Evolutionary conservation across 2,797 vertebrate genomes (phyloP), one percentile per base, ranked within the genome.

Genomic region (Molossus alvarezi): DNA sequence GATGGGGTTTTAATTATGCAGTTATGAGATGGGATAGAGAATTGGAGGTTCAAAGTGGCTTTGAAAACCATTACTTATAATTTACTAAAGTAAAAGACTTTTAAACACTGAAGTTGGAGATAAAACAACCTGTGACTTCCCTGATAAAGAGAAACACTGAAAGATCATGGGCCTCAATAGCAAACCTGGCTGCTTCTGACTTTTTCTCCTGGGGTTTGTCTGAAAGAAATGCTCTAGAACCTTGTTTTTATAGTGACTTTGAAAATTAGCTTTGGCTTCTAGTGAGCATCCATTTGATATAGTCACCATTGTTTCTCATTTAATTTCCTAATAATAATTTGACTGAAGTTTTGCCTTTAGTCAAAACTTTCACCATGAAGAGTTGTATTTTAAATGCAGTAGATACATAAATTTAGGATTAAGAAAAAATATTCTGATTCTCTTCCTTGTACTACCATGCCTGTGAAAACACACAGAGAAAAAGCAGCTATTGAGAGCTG

Each of bases 271-370:
- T 27, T 75, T 83, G 69, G 17, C 53, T 93, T 91, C 69, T 55
- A 13, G 9, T 89, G 57, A 92, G 33, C 14, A 4, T 51, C 55
- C 13, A 55, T 81, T 92, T 84, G 60, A 76, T 41, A 48, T 17
- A 45, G 21, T 77, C 41, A 67, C 48, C 17, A 57, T 23, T 89
- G 80, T 73, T 86, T 84, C 37, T 62, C 15, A 60, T 41, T 82
- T 83, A 72, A 86, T 73, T 87, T 87, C 41, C 57, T 73, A 29
- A 79, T 23, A 82, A 90, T 90, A 62, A 20, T 33, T 71, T 88
- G 58, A 86, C 37, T 73, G 3, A 82, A n/a, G 12, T 58, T 82
- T 80, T 95, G 15, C 64, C 9, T 14, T 91, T 81, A 29, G 5
- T 84, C 41, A 73, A 73, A 81, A 71, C 3, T 51, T 72, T 18